Evolutionary conservation across 92 coral and sea anemone species (phyloP).

Genomic region (Micromussa lordhowensis): DNA sequence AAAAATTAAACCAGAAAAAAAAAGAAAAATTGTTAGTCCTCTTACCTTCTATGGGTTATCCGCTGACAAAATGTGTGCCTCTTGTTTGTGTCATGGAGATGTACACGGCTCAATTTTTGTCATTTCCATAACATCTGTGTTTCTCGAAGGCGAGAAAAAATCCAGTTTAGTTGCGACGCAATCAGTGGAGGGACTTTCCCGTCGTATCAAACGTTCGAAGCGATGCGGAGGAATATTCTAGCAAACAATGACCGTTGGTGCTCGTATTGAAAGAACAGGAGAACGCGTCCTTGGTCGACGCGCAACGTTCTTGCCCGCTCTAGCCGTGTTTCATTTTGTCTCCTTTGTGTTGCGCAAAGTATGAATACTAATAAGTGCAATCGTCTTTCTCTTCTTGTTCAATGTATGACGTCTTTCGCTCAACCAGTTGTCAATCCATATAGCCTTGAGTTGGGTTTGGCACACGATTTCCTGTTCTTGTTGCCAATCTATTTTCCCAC

Average conservation of each 20-base stretch:
- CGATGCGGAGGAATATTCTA: neutral
- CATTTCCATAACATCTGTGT: neutral
- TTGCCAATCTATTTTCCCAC: neutral
- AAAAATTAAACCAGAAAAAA: neutral
- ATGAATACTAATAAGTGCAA: neutral
- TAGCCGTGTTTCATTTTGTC: neutral
- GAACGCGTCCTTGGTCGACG: neutral
- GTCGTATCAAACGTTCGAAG: neutral
- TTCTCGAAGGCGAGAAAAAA: neutral
- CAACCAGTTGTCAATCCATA: neutral
- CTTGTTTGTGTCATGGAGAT: neutral
- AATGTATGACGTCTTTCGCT: neutral
- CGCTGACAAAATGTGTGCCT: neutral
- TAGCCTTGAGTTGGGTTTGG: neutral
- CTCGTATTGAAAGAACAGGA: neutral
- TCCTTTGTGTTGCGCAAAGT: neutral
- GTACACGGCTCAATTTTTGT: neutral
- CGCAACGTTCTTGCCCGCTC: neutral
- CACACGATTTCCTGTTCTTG: neutral
- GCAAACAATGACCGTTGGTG: neutral
- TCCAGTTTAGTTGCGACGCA: neutral
- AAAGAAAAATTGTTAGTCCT: neutral
- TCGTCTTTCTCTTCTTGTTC: neutral
- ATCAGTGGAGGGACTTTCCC: slow-evolving; percentile 20
- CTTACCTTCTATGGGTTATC: neutral